phyloP scores from a whole-genome alignment of 1,140 invertebrate species.

The Leptopilina boulardi region DNA sequence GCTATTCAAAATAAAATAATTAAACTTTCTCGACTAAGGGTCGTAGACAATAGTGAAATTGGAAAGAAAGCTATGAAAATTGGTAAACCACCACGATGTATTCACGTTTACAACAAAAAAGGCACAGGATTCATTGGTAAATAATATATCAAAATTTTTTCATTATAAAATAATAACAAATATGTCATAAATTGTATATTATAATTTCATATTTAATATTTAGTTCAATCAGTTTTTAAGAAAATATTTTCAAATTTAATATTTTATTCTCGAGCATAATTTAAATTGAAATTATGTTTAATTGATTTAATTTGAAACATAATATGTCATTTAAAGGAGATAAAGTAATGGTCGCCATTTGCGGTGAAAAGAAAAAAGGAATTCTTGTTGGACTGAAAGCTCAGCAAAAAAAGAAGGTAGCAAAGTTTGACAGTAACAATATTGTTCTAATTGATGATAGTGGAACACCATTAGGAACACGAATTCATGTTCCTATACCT shows the following conservation, averaged over 20 bases:
- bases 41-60: conserved; percentile 97
- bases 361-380: conserved; percentile 97
- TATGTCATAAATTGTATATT: too few relatives aligned
- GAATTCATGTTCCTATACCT: conserved; percentile 96
- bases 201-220: too few relatives aligned
- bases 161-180: conserved; percentile 3
- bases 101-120: conserved; percentile 92
- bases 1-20: conserved; percentile 79
- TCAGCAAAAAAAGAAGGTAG: conserved; percentile 88
- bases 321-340: conserved; percentile 80
- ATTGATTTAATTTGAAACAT: conserved; percentile 38
- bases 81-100: conserved; percentile 92
- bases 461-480: conserved; percentile 93
- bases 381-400: conserved; percentile 95
- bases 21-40: conserved; percentile 86
- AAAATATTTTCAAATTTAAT: too few relatives aligned
- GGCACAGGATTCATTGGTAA: conserved; percentile 81
- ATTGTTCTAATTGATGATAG: conserved; percentile 96
- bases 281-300: background rate
- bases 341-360: conserved; percentile 95
- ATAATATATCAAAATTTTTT: conserved; percentile 37
- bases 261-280: too few relatives aligned
- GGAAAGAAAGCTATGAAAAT: conserved; percentile 95
- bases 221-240: too few relatives aligned
- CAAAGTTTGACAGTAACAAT: conserved; percentile 98